phyloP scores from a whole-genome alignment of 2,113 vertebrate genomes.

The Pangasianodon gigas region DNA sequence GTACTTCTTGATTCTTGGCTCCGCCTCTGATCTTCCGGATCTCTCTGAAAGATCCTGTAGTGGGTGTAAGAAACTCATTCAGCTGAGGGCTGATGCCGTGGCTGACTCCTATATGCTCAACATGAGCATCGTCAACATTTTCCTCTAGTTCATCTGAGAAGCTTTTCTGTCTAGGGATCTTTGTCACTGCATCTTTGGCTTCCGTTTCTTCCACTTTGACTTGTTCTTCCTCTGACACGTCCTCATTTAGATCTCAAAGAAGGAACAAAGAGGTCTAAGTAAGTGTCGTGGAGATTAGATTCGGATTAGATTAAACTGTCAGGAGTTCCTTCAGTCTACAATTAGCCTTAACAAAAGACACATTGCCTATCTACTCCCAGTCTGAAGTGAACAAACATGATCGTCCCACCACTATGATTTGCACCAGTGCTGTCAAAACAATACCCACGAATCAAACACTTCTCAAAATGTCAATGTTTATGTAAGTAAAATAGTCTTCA shows the following conservation, averaged over 20 bases:
- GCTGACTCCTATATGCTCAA: background rate
- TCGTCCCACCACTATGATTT: background rate
- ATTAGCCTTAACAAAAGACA: background rate
- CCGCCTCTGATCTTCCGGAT: slow-evolving; percentile 21
- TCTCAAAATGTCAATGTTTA: background rate
- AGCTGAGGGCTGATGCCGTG: background rate
- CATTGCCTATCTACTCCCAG: background rate
- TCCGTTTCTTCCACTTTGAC: background rate
- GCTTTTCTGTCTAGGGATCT: background rate
- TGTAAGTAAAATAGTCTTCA: background rate
- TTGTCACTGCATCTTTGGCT: background rate
- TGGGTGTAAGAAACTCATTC: background rate
- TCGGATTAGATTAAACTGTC: background rate
- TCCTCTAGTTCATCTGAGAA: background rate
- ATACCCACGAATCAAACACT: background rate
- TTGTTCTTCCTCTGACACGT: background rate
- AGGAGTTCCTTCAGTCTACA: background rate
- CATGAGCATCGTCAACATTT: background rate
- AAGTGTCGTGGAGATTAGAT: background rate
- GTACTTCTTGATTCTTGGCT: background rate
- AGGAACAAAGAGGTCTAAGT: background rate
- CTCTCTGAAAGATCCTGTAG: slow-evolving; percentile 14
- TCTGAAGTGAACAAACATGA: background rate
- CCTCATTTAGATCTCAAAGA: background rate
- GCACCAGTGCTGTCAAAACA: background rate